Percentiles rank a stretch among this genome's conserved stretches.
phyloP scores from a whole-genome alignment of 92 coral and sea anemone species.

The Actinostola sp. region DNA sequence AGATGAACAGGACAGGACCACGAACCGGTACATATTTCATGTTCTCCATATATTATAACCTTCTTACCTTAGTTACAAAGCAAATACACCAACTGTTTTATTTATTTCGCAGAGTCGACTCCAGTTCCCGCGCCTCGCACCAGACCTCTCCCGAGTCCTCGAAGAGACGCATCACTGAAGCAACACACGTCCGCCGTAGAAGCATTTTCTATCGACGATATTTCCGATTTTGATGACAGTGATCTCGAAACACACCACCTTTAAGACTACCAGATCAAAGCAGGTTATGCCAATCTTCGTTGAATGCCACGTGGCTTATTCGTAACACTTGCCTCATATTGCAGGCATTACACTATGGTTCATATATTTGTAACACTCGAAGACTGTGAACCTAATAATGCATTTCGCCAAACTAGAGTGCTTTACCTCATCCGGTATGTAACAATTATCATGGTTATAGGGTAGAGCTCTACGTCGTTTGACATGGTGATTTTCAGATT shows the following conservation, averaged over 20 bases:
- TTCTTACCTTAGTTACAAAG: too few species aligned
- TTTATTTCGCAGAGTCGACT: conserved; percentile 9
- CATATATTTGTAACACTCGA: too few species aligned
- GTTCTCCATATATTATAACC: neutral
- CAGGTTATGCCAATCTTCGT: neutral
- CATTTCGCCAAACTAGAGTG: too few species aligned
- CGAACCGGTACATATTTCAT: conserved; percentile 17
- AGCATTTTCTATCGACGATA: conserved; percentile 51
- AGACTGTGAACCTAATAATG: too few species aligned
- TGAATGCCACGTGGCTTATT: too few species aligned
- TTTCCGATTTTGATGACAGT: conserved; percentile 67
- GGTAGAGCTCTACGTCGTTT: too few species aligned
- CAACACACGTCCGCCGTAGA: conserved; percentile 55
- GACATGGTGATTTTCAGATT: too few species aligned
- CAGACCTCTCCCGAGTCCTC: conserved; percentile 45
- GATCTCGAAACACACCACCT: conserved; percentile 41
- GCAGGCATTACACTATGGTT: too few species aligned
- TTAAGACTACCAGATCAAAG: neutral
- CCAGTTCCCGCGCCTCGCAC: conserved; percentile 50
- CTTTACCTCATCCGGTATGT: too few species aligned
- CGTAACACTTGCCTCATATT: too few species aligned
- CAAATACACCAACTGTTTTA: too few species aligned
- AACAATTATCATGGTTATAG: too few species aligned
- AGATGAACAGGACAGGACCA: conserved; percentile 30
- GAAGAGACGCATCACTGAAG: conserved; percentile 1